Evolutionary conservation across 2,113 vertebrate species (phyloP).

Genomic region (Eleginops maclovinus): DNA sequence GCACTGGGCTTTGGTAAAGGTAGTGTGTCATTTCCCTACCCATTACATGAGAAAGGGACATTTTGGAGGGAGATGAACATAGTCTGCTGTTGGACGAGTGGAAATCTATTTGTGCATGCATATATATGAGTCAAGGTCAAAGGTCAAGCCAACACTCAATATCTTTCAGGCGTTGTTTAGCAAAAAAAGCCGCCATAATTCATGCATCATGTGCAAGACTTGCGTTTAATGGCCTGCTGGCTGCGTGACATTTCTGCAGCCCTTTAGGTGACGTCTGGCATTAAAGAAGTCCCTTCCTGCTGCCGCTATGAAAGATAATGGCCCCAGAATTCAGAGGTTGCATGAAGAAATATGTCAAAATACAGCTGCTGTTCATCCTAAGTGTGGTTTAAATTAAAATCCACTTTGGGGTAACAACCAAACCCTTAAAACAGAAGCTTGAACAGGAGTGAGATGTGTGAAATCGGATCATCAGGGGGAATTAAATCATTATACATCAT

Average conservation of each 20-base stretch:
- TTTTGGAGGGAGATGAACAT: not conserved
- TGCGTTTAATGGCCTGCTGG: conserved; percentile 13
- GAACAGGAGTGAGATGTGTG: not conserved
- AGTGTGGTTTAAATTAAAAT: not conserved
- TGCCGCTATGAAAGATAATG: conserved; percentile 28
- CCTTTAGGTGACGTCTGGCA: conserved; percentile 60
- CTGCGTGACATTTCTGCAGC: conserved; percentile 65
- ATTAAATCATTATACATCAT: conserved; percentile 9
- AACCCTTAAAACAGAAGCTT: not conserved
- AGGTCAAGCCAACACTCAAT: conserved; percentile 19
- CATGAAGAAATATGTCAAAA: conserved; percentile 10
- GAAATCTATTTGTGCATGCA: not conserved
- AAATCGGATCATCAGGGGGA: not conserved
- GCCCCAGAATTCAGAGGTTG: conserved; percentile 9
- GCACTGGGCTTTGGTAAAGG: not conserved
- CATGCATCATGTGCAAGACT: not conserved
- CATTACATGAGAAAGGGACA: not conserved
- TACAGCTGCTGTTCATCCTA: not conserved
- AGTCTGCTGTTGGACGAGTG: not conserved
- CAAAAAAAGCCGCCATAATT: not conserved
- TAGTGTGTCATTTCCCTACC: not conserved
- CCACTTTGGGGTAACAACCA: not conserved
- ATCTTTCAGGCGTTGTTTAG: not conserved
- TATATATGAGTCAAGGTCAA: conserved; percentile 24
- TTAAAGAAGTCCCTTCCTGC: conserved; percentile 51